Percentiles rank a stretch among this genome's conserved stretches.
Conservation (phyloP, 2,113 vertebrate genomes). For the Craseonycteris thonglongyai region DNA sequence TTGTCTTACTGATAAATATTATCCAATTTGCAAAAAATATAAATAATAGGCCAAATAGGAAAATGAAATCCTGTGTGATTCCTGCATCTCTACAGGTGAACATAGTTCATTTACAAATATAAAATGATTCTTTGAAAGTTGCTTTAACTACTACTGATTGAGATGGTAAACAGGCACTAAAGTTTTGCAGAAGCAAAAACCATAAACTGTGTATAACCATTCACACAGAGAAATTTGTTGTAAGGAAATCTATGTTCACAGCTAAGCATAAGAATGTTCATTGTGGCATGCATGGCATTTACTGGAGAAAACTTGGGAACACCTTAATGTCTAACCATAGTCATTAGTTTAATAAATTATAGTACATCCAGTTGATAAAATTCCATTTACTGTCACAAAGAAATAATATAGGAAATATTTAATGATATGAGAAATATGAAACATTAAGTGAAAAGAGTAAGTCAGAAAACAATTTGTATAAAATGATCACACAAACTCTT, state of each 20-base stretch:
- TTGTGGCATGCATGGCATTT: background rate
- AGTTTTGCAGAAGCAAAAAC: background rate
- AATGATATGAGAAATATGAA: background rate
- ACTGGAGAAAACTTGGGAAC: background rate
- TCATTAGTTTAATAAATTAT: background rate
- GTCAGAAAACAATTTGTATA: constrained; percentile 19
- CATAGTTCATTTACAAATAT: background rate
- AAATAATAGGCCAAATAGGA: background rate
- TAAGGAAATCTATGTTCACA: background rate
- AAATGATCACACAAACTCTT: background rate
- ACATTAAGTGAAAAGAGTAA: background rate
- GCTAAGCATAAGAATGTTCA: background rate
- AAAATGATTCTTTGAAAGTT: background rate
- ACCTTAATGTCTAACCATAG: background rate
- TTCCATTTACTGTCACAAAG: background rate
- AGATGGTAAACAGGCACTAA: background rate
- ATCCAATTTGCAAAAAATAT: background rate
- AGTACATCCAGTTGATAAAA: background rate
- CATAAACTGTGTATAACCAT: background rate
- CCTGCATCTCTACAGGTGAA: background rate
- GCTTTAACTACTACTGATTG: background rate
- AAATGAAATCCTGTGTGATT: constrained; percentile 60
- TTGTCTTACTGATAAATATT: background rate
- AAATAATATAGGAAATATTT: background rate
- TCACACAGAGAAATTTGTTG: background rate